Evolutionary conservation across 1,140 invertebrate genomes (phyloP), one percentile per base, ranked within the genome.

Genomic region (Phthorimaea operculella): DNA sequence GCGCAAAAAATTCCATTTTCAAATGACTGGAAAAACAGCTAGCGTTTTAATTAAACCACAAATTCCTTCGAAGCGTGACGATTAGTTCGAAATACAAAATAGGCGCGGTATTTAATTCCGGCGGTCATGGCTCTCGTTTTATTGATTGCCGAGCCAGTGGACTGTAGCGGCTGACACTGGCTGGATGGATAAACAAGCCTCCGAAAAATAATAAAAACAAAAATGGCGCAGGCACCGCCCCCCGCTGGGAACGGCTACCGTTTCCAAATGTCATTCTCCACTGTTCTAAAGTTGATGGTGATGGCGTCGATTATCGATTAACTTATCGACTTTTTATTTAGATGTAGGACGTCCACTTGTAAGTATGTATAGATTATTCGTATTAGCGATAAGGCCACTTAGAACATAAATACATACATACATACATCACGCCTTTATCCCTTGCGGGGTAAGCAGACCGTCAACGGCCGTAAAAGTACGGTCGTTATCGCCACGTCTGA

Each of bases 171-270:
- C 58, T 60, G 59, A 58, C 64, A 65, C 71, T 78, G 75, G 73
- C 81, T 80, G 81, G 81, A 81, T 78, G 75, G 73, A 83, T 80
- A 83, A 83, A 81, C 76, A 83, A 83, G 76, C 74, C 68, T 59
- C 66, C 74, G 73, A 80, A 58, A 59, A 79, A 72, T 61, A 70
- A 70, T 68, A 76, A 79, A 74, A 79, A 79, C 65, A 74, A 79
- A 76, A 74, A 79, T 79, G 75, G 75, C 71, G 63, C 67, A 68
- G 59, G 80, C 70, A 70, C 73, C 76, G 75, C 78, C 80, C 69
- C 80, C 80, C 62, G 75, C 77, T 68, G 80, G 52, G 74, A 57
- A 45, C 66, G 60, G 77, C 80, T 83, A 81, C 80, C 78, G 78
- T 79, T 79, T 76, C 66, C 62, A 76, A 81, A 74, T 76, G 76